A percentile compares a stretch with the other conserved stretches of the same genome.
phyloP scores from a whole-genome alignment of 2,888 invertebrate genomes.

The Drosophila basisetae region DNA sequence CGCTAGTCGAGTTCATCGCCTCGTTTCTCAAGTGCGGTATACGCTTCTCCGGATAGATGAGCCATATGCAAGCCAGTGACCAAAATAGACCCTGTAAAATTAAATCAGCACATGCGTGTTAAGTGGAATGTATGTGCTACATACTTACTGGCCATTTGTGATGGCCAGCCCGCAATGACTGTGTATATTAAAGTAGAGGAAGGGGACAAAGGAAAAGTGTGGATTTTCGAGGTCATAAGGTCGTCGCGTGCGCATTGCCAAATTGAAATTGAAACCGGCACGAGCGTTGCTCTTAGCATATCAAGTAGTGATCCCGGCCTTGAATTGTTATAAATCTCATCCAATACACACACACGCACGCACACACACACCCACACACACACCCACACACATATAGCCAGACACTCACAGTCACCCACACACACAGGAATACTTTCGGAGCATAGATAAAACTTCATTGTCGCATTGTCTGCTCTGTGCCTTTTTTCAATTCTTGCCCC shows the following conservation, averaged over 20 bases:
- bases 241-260: conserved; percentile 55
- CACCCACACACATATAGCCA: conserved; percentile 4
- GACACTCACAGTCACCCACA: conserved; percentile 7
- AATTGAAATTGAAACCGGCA: conserved; percentile 62
- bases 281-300: conserved; percentile 58
- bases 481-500: conserved; percentile 24
- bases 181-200: conserved; percentile 10
- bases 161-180: conserved; percentile 1
- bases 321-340: conserved; percentile 71
- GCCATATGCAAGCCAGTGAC: conserved; percentile 91
- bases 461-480: conserved; percentile 62
- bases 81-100: conserved; percentile 89
- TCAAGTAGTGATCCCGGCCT: conserved; percentile 64
- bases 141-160: background rate
- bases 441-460: conserved; percentile 63
- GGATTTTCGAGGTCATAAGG: conserved; percentile 61
- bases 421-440: background rate
- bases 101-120: conserved; percentile 19
- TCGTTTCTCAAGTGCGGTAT: conserved; percentile 90
- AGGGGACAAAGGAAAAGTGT: background rate
- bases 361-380: background rate
- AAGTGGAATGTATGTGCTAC: conserved; percentile 7
- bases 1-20: conserved; percentile 87
- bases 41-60: conserved; percentile 88
- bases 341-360: conserved; percentile 22